Base-by-base conservation (phyloP, 2,797 vertebrate species). In the Decapterus maruadsi region DNA sequence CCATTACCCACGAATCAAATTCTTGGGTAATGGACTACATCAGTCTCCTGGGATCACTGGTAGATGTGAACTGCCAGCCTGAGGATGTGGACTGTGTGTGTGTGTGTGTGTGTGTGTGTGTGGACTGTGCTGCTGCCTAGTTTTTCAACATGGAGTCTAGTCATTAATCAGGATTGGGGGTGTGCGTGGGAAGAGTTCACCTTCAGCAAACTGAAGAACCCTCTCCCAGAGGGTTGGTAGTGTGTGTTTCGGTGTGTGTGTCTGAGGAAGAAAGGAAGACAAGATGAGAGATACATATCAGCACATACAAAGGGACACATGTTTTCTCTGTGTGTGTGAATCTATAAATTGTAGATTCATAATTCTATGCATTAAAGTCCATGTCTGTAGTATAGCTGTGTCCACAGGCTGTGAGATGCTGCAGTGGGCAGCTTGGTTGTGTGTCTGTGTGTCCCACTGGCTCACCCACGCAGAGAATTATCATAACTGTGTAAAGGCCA, bases 111-210 rank as follows among this genome's bases (percentile, higher is more conserved):
- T 54, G 46, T 56, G 26, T 38, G 36, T 61, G 31, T 34, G 14
- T 63, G 31, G 38, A 29, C 43, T 66, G 60, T 55, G 22, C 36
- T 55, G 22, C 36, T 14, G 38, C 43, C 16, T 75, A 55, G 34
- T 68, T 81, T 89, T 89, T 80, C 81, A 90, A 89, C 87, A 87
- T 79, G 72, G 80, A 91, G 88, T 93, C 90, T 88, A 87, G 90
- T 90, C 84, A 89, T 92, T 93, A 94, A 95, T 93, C 93, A 91
- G 85, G 73, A 75, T 70, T 70, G 85, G 82, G 91, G 87, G 78
- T 72, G 86, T 93, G 91, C 72, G 92, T 95, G 89, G 94, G 93
- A 93, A 84, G 87, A 89, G 81, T 89, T 94, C 88, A 92, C 83
- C 89, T 89, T 90, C 87, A 89, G 81, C 84, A 82, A 88, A 89